Conservation (phyloP, 2,113 vertebrate species). For the Passerina amoena region DNA sequence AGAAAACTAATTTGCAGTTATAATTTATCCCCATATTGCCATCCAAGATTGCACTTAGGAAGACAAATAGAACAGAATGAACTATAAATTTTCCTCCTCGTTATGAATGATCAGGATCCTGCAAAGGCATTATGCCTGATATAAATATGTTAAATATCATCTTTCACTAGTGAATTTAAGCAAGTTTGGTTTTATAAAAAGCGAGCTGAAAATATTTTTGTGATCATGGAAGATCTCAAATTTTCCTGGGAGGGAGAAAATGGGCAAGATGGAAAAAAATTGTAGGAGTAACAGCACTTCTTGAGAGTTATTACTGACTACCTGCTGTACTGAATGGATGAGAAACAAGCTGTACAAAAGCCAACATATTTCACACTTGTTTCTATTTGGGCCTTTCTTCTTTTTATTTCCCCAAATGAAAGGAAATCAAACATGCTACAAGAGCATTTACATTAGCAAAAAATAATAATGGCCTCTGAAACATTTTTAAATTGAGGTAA, state of each 20-base stretch:
- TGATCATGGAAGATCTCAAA: not conserved
- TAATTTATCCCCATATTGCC: slow-evolving; percentile 19
- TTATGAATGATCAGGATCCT: not conserved
- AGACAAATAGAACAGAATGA: slow-evolving; percentile 25
- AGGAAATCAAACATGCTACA: not conserved
- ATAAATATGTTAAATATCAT: not conserved
- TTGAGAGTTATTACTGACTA: not conserved
- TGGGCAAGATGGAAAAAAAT: not conserved
- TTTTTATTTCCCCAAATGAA: not conserved
- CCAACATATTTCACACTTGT: not conserved
- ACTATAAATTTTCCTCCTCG: not conserved
- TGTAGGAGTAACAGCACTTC: not conserved
- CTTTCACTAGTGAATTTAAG: not conserved
- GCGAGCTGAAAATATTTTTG: not conserved
- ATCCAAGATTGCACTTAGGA: not conserved
- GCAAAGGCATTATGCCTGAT: not conserved
- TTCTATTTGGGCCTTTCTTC: not conserved
- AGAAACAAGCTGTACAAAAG: not conserved
- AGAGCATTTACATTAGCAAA: not conserved
- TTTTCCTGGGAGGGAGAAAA: not conserved
- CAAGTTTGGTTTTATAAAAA: not conserved
- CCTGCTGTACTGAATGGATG: not conserved
- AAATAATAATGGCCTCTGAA: slow-evolving; percentile 5
- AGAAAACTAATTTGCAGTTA: slow-evolving; percentile 21
- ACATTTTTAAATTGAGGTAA: not conserved